Evolutionary conservation across 2,888 invertebrate species (phyloP), one percentile per base, ranked within the genome.

Genomic region (Tetranychus piercei): DNA sequence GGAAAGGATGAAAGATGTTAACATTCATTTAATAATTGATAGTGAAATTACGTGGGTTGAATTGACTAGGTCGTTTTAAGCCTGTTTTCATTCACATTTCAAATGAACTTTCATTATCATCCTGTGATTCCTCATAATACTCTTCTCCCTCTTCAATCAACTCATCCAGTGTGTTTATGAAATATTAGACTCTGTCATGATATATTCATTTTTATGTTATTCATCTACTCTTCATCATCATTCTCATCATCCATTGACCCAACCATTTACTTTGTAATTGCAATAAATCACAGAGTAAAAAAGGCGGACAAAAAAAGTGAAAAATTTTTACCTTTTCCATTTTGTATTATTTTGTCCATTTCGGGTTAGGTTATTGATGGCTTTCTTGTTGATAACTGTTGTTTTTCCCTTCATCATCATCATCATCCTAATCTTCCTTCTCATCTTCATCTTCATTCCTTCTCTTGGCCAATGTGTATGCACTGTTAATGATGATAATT

Each of bases 311-410:
- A 22, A 67, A 67, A 22, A 67, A 9, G 11, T 9, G 23, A 67
- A 67, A 67, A n/a, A 18, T 22, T n/a, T 22, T 11, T 22, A 67
- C 8, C 67, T n/a, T 22, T 22, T n/a, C 67, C n/a, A n/a, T 67
- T 11, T 55, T 55, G 15, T 55, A 15, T 15, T 55, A 55, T 55
- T 55, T 15, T 55, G 55, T 55, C 55, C 55, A 55, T 55, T 55
- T 55, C 55, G 55, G 67, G 67, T 22, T 22, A 67, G n/a, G 67
- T 22, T 67, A 67, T 67, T 67, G 20, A 67, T 67, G n/a, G 9
- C 23, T 67, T 22, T 67, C 8, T 67, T 67, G n/a, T 67, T 67
- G 67, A 67, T 67, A 67, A 22, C 67, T 67, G 20, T 67, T 67
- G 20, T 67, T 22, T 65, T 65, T 22, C 23, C 23, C 23, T 67